Evolutionary conservation across 2,888 invertebrate species (phyloP), one percentile per base, ranked within the genome.

Genomic region (Diachrysia chrysitis): DNA sequence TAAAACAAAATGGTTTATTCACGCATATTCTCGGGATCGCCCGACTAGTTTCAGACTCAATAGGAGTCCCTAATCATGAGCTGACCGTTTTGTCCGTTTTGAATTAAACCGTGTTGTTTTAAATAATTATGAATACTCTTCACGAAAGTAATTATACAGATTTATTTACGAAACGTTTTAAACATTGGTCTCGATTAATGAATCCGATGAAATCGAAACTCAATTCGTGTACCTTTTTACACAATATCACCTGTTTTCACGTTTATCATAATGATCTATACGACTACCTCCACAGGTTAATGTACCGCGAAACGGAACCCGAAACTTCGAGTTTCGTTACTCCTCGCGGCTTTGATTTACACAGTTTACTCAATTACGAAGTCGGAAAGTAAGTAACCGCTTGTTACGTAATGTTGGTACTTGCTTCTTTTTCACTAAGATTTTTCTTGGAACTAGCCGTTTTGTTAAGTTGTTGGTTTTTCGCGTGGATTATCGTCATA

Each of bases 331-430:
- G 17, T 72, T 67, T 59, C 54, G 46, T 46, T 63, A 58, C 63
- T 67, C 69, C 60, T 63, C 21, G 48, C 63, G 42, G 35, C 73
- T 66, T 79, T 76, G 77, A 76, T 66, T 78, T 76, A 72, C 64
- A 76, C 69, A 56, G 66, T 66, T 66, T 64, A 76, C 80, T 58
- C 67, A 76, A 79, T 79, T 79, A 76, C 51, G 54, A 67, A 58
- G 72, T 79, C n/a, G 14, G 19, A 14, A 51, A 51, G 48, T 60
- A 71, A 76, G 63, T 71, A 58, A 29, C 51, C 58, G 51, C 54
- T 60, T 19, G 32, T 51, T 70, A 48, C 42, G 0, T 56, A 58
- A 59, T 62, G 29, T 46, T 17, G 17, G 25, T 57, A 57, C 23
- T 58, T 42, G 4, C 16, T 42, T 58, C 17, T 37, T 42, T 9